These are phyloP conservation scores for Turritopsis rubra DNA, from an alignment of 30 jellyfish, hydroid and myxozoan species.

Conservation along the genomic window DNA sequence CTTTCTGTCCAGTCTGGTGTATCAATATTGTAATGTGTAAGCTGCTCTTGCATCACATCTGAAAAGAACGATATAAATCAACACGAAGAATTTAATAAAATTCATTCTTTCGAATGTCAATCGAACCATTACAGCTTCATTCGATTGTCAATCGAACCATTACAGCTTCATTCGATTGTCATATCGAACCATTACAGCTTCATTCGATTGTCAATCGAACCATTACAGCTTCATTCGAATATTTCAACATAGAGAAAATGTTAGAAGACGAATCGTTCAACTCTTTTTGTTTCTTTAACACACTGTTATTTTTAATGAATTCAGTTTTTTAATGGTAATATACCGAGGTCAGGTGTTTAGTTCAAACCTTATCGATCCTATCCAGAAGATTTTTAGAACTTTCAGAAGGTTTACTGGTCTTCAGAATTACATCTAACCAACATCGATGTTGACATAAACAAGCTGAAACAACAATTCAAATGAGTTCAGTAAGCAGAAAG, in stretches of 20 bases:
- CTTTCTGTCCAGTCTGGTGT: no score
- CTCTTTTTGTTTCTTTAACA: no score
- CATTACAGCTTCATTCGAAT: background rate
- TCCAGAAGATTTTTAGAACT: background rate
- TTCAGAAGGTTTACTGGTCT: background rate
- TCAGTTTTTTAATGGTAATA: no score
- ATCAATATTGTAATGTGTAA: no score
- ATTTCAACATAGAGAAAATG: no score
- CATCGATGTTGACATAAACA: no score
- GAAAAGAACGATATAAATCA: background rate
- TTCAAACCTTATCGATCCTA: background rate
- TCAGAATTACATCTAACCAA: background rate
- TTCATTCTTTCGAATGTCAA: background rate
- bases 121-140: background rate
- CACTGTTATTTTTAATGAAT: no score
- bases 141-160: background rate
- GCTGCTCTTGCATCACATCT: background rate
- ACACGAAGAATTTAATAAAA: background rate
- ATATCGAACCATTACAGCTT: background rate
- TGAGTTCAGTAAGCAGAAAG: background rate
- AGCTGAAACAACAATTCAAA: background rate
- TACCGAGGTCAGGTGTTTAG: background rate
- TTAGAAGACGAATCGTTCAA: no score
- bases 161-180: background rate
- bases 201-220: background rate